Evolutionary conservation across 1,140 invertebrate species (phyloP).

Genomic region (Apis mellifera): Amel_HAv3.1 CM009937.2:8891501-8892000

Average conservation of each 20-base stretch:
- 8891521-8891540: slow-evolving; percentile 88
- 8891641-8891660: slow-evolving; percentile 85
- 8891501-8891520: slow-evolving; percentile 87
- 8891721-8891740: slow-evolving; percentile 85
- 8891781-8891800: slow-evolving; percentile 85
- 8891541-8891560: slow-evolving; percentile 87
- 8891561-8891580: slow-evolving; percentile 87
- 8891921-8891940: slow-evolving; percentile 84
- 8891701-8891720: slow-evolving; percentile 85
- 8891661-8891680: slow-evolving; percentile 81
- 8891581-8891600: slow-evolving; percentile 87
- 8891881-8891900: slow-evolving; percentile 73
- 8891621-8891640: slow-evolving; percentile 88
- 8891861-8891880: slow-evolving; percentile 84
- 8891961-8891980: slow-evolving; percentile 85
- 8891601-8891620: slow-evolving; percentile 89
- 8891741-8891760: slow-evolving; percentile 83
- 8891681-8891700: slow-evolving; percentile 86
- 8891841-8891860: slow-evolving; percentile 86
- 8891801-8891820: slow-evolving; percentile 85
- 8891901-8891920: slow-evolving; percentile 82
- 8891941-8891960: slow-evolving; percentile 83
- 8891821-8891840: slow-evolving; percentile 88
- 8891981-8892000: slow-evolving; percentile 86
- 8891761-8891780: slow-evolving; percentile 86